phyloP scores from a whole-genome alignment of 2,113 vertebrate genomes.

The Equus quagga region DNA sequence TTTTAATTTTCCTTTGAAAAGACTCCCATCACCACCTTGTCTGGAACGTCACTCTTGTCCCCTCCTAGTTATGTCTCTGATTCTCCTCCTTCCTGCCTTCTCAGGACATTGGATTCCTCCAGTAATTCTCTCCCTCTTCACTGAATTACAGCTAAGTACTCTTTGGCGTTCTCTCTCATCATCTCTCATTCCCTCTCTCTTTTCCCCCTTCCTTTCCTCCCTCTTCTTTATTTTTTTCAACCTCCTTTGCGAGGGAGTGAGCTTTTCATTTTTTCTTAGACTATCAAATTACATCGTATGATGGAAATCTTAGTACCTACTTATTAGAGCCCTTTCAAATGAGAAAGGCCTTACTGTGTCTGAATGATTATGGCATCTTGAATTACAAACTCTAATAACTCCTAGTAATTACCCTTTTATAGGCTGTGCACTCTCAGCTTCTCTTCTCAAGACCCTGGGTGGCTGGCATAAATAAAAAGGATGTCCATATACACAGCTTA shows the following conservation, averaged over 20 bases:
- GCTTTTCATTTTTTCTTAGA: background rate
- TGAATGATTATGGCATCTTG: background rate
- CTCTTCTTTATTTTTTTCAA: conserved; percentile 15
- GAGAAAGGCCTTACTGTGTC: conserved; percentile 23
- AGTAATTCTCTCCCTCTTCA: background rate
- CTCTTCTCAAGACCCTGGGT: background rate
- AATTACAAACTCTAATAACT: background rate
- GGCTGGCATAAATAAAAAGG: background rate
- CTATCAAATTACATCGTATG: background rate
- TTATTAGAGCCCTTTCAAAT: background rate
- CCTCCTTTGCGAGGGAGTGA: background rate
- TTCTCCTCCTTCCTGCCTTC: background rate
- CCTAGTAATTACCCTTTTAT: background rate
- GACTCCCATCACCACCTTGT: background rate
- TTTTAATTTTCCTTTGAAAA: background rate
- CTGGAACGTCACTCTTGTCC: background rate
- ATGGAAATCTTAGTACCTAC: background rate
- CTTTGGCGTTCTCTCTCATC: background rate
- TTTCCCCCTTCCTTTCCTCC: background rate
- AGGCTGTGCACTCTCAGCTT: background rate
- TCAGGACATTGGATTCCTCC: background rate
- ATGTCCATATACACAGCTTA: background rate
- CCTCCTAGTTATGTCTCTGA: background rate
- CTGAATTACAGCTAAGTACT: background rate
- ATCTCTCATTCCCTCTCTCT: background rate